Conservation (phyloP, 2,888 invertebrate genomes). For the Ypsolopha scabrella region DNA sequence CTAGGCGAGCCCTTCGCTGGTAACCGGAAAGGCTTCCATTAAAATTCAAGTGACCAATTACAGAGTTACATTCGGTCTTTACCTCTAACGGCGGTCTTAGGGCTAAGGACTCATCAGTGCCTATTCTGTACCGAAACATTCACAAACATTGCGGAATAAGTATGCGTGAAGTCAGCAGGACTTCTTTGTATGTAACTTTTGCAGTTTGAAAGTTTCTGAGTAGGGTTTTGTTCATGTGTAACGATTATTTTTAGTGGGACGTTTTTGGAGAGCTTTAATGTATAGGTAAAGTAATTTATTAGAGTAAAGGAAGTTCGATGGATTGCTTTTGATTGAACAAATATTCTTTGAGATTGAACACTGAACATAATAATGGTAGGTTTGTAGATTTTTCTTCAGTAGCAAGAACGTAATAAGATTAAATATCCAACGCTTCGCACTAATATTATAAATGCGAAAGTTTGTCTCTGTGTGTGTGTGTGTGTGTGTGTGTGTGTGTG, state of each 20-base stretch:
- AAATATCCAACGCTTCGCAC: too few relatives aligned
- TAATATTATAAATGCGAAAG: too few relatives aligned
- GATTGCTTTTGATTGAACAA: too few relatives aligned
- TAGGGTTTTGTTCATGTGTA: constrained; percentile 5
- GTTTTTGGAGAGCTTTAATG: too few relatives aligned
- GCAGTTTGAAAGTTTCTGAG: neutral
- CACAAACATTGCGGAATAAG: constrained; percentile 44
- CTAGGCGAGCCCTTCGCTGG: constrained; percentile 20
- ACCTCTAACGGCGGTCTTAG: constrained; percentile 25
- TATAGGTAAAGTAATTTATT: too few relatives aligned
- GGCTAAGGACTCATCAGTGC: constrained; percentile 24
- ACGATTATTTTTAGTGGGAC: neutral
- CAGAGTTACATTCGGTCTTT: constrained; percentile 38
- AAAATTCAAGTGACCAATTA: constrained; percentile 64
- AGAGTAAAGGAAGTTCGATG: too few relatives aligned
- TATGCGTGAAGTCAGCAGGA: constrained; percentile 24
- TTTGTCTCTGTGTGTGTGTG: too few relatives aligned
- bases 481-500: too few relatives aligned
- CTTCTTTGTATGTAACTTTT: neutral
- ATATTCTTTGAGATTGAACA: too few relatives aligned
- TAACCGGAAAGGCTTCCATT: constrained; percentile 50
- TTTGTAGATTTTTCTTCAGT: too few relatives aligned
- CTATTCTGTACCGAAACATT: constrained; percentile 32
- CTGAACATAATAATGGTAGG: too few relatives aligned
- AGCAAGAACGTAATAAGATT: too few relatives aligned